Conservation (phyloP, 2,113 vertebrate genomes). For the Tautogolabrus adspersus region DNA sequence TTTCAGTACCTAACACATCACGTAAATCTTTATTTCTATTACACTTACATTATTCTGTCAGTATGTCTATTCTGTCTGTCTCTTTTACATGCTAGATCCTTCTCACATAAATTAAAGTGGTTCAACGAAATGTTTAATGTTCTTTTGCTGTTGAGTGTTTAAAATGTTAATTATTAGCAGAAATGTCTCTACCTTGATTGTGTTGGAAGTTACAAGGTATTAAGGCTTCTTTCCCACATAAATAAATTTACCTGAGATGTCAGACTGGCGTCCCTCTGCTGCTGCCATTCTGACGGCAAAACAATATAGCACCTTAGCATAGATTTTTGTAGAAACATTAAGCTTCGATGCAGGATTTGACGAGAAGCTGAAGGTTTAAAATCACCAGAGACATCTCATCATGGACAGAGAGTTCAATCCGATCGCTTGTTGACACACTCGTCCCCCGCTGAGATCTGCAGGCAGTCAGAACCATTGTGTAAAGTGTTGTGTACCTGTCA, state of each 20-base stretch:
- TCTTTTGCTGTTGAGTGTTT: no score
- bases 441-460: constrained; percentile 71
- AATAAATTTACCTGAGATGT: constrained; percentile 47
- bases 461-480: constrained; percentile 73
- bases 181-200: constrained; percentile 11
- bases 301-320: constrained; percentile 73
- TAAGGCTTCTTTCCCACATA: constrained; percentile 35
- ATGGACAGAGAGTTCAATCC: constrained; percentile 81
- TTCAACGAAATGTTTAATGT: no score
- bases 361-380: constrained; percentile 69
- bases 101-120: no score
- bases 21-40: no score
- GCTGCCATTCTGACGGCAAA: constrained; percentile 52
- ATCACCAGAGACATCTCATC: constrained; percentile 74
- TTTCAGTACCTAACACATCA: no score
- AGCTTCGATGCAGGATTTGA: constrained; percentile 38
- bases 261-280: constrained; percentile 50
- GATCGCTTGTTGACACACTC: constrained; percentile 77
- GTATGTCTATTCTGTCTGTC: no score
- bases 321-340: constrained; percentile 52
- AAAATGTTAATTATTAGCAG: neutral
- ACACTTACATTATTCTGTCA: no score
- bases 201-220: constrained; percentile 8
- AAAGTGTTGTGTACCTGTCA: constrained; percentile 85
- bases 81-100: no score